Evolutionary conservation across 2,797 vertebrate genomes (phyloP).

Genomic region (Paguma larvata): DNA sequence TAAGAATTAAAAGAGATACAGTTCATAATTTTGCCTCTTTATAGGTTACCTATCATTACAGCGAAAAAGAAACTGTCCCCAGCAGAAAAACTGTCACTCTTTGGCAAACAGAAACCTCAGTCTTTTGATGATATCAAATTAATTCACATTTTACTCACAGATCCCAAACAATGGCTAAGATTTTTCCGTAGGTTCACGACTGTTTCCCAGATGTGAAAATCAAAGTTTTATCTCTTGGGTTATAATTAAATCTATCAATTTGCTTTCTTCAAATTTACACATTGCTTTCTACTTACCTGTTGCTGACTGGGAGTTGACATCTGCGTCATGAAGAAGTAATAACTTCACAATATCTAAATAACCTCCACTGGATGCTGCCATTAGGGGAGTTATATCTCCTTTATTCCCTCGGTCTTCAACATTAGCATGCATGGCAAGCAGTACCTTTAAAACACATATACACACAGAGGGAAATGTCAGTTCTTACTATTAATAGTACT

Average conservation of each 20-base stretch:
- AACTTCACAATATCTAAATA: conserved; percentile 99
- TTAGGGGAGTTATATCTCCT: conserved; percentile 98
- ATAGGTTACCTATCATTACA: background rate
- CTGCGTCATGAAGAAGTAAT: conserved; percentile 97
- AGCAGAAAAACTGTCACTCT: conserved; percentile 36
- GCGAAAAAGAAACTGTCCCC: background rate
- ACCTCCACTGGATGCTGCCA: conserved; percentile 99
- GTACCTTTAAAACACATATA: conserved; percentile 90
- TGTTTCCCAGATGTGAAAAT: background rate
- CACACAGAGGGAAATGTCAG: conserved; percentile 48
- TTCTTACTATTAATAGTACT: conserved; percentile 65
- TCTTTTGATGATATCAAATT: conserved; percentile 50
- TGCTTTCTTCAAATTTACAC: background rate
- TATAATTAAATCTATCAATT: conserved; percentile 19
- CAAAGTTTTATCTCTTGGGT: conserved; percentile 30
- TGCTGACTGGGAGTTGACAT: conserved; percentile 98
- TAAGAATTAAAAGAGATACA: conserved; percentile 23
- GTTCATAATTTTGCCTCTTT: conserved; percentile 51
- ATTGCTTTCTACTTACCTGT: conserved; percentile 91
- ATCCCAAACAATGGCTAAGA: conserved; percentile 39
- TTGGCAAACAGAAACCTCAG: background rate
- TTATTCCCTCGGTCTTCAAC: conserved; percentile 99
- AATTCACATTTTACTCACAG: conserved; percentile 43
- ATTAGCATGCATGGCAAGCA: conserved; percentile 99
- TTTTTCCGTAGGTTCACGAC: conserved; percentile 57